Conservation (phyloP, 2,888 invertebrate species). For the Tholera decimalis region DNA sequence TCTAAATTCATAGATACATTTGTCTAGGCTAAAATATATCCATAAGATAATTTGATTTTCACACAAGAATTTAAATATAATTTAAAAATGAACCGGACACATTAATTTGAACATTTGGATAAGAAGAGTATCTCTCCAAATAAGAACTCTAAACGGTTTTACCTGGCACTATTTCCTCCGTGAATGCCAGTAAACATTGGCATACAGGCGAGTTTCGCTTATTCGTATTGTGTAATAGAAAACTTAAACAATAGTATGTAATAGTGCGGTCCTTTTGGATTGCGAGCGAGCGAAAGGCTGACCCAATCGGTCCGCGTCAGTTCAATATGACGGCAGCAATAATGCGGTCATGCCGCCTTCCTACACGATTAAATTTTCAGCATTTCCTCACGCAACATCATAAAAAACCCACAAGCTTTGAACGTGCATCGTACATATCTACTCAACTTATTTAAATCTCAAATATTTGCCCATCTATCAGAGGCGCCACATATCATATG, state of each 20-base stretch:
- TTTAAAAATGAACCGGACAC: neutral
- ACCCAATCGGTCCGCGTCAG: conserved; percentile 80
- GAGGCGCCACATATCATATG: conserved; percentile 70
- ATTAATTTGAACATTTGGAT: conserved; percentile 20
- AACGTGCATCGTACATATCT: conserved; percentile 55
- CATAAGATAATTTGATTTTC: neutral
- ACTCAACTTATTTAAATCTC: conserved; percentile 62
- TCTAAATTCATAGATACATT: neutral
- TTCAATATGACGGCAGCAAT: conserved; percentile 83
- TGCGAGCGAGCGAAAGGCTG: conserved; percentile 69
- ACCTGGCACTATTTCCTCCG: conserved; percentile 44
- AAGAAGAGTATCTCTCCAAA: conserved; percentile 38
- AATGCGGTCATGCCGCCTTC: conserved; percentile 76
- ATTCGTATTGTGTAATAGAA: conserved; percentile 57
- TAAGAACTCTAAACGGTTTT: conserved; percentile 41
- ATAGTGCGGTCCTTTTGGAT: conserved; percentile 65
- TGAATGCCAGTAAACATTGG: conserved; percentile 44
- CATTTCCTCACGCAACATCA: conserved; percentile 78
- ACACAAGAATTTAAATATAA: neutral
- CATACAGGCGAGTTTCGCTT: conserved; percentile 44
- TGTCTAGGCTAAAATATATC: neutral
- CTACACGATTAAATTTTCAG: conserved; percentile 84
- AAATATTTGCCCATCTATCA: conserved; percentile 67
- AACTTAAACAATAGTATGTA: conserved; percentile 65
- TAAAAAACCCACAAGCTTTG: conserved; percentile 66